Conservation (phyloP, 2,113 vertebrate genomes). For the Gymnocephalus cernua region DNA sequence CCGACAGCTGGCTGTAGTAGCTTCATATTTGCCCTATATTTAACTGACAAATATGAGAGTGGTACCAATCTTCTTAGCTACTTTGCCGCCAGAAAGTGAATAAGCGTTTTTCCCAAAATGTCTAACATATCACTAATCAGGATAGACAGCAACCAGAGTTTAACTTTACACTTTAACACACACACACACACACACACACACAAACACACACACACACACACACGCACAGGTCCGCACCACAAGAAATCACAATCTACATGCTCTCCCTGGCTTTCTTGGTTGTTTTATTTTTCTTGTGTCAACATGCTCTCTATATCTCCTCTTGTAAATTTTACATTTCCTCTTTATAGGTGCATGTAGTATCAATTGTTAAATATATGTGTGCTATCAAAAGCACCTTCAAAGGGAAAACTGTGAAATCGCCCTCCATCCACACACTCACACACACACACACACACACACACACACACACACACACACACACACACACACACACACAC, state of each 20-base stretch:
- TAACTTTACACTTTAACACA: slow-evolving; percentile 47
- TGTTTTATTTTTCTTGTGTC: slow-evolving; percentile 57
- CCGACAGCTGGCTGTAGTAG: no score
- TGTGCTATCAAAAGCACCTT: slow-evolving; percentile 67
- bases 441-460: slow-evolving; percentile 34
- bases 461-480: slow-evolving; percentile 48
- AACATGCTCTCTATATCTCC: slow-evolving; percentile 31
- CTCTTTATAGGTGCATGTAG: slow-evolving; percentile 41
- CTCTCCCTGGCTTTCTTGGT: slow-evolving; percentile 32
- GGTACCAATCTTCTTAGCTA: neutral
- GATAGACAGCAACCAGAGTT: slow-evolving; percentile 52
- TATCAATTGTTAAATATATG: slow-evolving; percentile 65
- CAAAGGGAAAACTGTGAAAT: slow-evolving; percentile 66
- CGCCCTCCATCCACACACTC: neutral
- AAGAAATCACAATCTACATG: slow-evolving; percentile 50
- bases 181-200: slow-evolving; percentile 1
- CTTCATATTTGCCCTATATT: neutral
- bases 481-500: slow-evolving; percentile 37
- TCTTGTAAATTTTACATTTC: slow-evolving; percentile 51
- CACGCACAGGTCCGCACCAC: slow-evolving; percentile 5
- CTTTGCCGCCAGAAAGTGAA: neutral
- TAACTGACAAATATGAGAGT: no score
- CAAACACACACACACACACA: neutral
- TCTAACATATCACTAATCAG: slow-evolving; percentile 30
- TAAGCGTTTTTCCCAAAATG: neutral